A percentile compares a stretch with the other conserved stretches of the same genome.
These are phyloP conservation scores for Argya squamiceps DNA, from an alignment of 2,797 vertebrate species.

Conservation along the genomic window DNA sequence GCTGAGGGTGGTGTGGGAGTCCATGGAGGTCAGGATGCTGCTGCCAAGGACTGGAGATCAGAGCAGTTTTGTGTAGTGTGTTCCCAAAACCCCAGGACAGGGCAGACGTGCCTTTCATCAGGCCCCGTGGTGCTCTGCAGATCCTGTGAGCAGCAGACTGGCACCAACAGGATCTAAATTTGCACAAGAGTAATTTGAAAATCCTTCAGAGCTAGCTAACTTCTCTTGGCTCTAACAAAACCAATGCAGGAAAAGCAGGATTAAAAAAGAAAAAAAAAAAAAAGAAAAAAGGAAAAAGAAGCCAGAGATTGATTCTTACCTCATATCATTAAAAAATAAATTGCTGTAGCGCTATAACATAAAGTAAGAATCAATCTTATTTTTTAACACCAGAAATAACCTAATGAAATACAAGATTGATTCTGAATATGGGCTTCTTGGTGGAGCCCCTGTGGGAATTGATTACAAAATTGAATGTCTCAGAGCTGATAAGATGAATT, in stretches of 20 bases:
- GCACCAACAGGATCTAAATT: neutral
- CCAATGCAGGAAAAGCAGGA: slow-evolving; percentile 32
- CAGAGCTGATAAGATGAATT: slow-evolving; percentile 75
- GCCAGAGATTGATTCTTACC: slow-evolving; percentile 75
- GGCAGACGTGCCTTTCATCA: neutral
- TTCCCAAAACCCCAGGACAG: neutral
- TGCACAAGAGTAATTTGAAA: slow-evolving; percentile 17
- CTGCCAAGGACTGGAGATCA: neutral
- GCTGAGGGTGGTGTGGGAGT: neutral
- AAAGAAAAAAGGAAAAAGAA: neutral
- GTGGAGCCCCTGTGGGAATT: slow-evolving; percentile 72
- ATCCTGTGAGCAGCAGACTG: neutral
- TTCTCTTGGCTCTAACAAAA: slow-evolving; percentile 4
- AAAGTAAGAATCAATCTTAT: slow-evolving; percentile 78
- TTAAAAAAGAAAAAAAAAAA: neutral
- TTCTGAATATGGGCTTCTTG: slow-evolving; percentile 74
- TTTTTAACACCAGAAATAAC: slow-evolving; percentile 77
- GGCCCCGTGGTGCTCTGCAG: neutral
- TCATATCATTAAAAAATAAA: slow-evolving; percentile 79
- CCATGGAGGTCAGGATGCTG: neutral
- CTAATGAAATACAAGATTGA: slow-evolving; percentile 78
- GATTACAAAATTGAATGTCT: slow-evolving; percentile 77
- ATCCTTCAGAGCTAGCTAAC: slow-evolving; percentile 26
- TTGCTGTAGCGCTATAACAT: slow-evolving; percentile 73
- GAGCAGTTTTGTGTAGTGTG: neutral